Base-by-base conservation (phyloP, 1,140 invertebrate species). In the Dendrolimus punctatus region DNA sequence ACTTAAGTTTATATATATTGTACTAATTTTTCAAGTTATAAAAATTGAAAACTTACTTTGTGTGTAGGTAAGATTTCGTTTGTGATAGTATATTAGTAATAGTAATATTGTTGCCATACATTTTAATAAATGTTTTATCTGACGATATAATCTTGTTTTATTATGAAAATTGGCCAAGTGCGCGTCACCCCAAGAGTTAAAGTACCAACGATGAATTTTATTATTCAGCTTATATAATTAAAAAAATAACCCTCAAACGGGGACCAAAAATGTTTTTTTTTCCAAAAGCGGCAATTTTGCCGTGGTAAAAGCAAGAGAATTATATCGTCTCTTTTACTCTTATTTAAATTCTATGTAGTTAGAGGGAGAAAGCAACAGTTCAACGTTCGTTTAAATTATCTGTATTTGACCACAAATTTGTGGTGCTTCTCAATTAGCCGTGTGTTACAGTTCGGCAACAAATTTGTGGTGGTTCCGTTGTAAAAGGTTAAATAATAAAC, bases 81-180 rank as follows among this genome's bases (percentile, higher is more conserved):
- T 57, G 55, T 60, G 57, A 66, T 60, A 58, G 55, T 60, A 50
- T 49, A 36, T 55, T 53, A 61, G 57, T 72, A 63, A 66, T 67
- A 65, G 65, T 54, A 65, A 68, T 64, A 58, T 57, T 60, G 65
- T 70, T 66, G 63, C 62, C 58, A 60, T 45, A 59, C 57, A 53
- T 68, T 70, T 66, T 68, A 74, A 66, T 75, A 72, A 75, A 75
- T 72, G 69, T 75, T 75, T 74, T 68, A 60, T 66, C 56, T 53
- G 57, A 58, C 58, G 52, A 39, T 37, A 43, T 4, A 46, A 40
- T 49, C 36, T 40, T 55, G 48, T 62, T 60, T 62, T 44, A 57
- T 59, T 51, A 51, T 23, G 23, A 23, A 23, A 23, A 23, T 23
- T 23, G 23, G 23, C 3, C 23, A 23, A 2, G 23, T 23, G 23